Percentiles rank a stretch among this genome's conserved stretches.
Conservation (phyloP, 35 echinoderm and acorn worm species). For the Lytechinus variegatus region DNA sequence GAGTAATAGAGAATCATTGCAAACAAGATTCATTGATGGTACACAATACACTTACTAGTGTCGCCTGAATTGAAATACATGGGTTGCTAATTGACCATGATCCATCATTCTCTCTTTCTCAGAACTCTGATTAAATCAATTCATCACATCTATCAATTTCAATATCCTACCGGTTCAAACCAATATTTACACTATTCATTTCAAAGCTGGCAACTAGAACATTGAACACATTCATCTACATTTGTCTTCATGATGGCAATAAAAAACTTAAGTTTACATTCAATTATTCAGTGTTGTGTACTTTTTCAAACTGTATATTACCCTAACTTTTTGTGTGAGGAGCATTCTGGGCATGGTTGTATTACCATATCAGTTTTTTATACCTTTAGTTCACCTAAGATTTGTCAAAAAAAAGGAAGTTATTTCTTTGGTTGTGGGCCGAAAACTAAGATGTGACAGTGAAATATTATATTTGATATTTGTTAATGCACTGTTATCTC, state of each 20-base stretch:
- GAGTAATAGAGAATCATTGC: not conserved
- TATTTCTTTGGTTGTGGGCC: no score
- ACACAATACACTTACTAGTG: not conserved
- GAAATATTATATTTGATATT: not conserved
- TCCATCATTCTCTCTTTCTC: not conserved
- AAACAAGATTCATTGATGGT: not conserved
- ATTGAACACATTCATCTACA: no score
- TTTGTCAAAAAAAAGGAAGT: no score
- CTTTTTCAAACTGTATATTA: no score
- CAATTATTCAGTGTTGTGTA: no score
- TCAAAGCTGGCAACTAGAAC: no score
- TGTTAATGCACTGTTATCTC: not conserved
- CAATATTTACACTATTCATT: not conserved
- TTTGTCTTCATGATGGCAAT: no score
- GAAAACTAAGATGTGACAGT: not conserved
- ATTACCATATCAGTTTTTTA: no score
- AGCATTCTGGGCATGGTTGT: no score
- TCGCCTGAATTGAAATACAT: not conserved
- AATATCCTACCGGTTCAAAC: not conserved
- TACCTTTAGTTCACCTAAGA: no score
- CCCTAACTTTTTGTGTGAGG: no score
- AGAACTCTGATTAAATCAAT: not conserved
- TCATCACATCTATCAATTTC: not conserved
- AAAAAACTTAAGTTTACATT: no score
- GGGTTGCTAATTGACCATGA: not conserved